phyloP scores from a whole-genome alignment of 2,113 vertebrate species.

The Apus apus region DNA sequence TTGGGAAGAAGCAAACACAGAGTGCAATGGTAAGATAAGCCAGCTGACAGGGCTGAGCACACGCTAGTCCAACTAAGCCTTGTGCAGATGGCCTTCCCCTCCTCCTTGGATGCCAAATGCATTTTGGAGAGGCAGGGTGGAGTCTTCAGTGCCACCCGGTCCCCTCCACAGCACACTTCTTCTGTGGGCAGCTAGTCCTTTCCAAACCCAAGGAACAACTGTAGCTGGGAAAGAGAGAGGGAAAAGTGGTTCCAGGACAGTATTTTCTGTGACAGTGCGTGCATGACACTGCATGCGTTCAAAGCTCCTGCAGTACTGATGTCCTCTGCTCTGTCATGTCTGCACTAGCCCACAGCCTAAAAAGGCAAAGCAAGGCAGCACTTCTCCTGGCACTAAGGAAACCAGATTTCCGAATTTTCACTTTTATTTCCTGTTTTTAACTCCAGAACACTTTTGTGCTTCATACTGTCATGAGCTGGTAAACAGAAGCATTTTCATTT shows the following conservation, averaged over 20 bases:
- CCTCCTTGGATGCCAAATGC: neutral
- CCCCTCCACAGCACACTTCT: neutral
- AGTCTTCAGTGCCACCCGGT: rapidly evolving
- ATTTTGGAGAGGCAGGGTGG: neutral
- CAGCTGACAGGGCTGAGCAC: neutral
- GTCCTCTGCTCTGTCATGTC: neutral
- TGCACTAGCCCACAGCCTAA: neutral
- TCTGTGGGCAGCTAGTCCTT: neutral
- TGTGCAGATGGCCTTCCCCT: neutral
- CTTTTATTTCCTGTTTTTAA: neutral
- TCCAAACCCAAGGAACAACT: neutral
- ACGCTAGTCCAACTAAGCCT: neutral
- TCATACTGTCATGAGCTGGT: neutral
- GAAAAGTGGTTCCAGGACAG: rapidly evolving
- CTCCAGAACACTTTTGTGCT: neutral
- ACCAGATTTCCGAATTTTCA: neutral
- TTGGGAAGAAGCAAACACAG: neutral
- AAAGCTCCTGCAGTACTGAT: neutral
- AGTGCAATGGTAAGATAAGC: neutral
- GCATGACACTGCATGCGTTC: neutral
- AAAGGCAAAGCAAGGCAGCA: neutral
- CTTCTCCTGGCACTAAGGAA: neutral
- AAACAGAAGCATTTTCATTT: neutral
- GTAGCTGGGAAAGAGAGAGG: neutral
- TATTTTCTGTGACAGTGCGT: neutral